These are phyloP conservation scores for Tetragonula clypearis DNA, from an alignment of 1,140 invertebrate genomes.

Conservation along the genomic window DNA sequence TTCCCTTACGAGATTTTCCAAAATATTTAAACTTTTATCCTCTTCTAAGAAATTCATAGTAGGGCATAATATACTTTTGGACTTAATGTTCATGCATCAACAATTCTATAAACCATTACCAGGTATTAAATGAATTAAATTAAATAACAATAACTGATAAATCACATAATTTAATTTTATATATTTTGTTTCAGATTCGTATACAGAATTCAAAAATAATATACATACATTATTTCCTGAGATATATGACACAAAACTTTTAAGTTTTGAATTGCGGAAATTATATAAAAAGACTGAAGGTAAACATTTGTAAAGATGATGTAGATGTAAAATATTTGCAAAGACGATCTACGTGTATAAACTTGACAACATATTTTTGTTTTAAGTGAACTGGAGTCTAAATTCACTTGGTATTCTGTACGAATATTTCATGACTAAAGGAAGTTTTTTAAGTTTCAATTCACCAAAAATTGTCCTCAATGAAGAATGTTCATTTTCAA, in stretches of 20 bases:
- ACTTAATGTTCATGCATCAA: constrained; percentile 87
- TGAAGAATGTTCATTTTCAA: not conserved
- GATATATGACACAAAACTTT: constrained; percentile 88
- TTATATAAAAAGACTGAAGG: constrained; percentile 76
- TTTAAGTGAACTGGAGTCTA: constrained; percentile 81
- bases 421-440: constrained; percentile 83
- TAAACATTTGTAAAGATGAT: constrained; percentile 46
- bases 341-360: not conserved
- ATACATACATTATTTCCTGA: constrained; percentile 85
- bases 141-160: constrained; percentile 57
- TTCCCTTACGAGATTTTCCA: constrained; percentile 85
- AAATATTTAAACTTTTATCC: constrained; percentile 84
- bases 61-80: constrained; percentile 89
- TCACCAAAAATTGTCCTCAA: constrained; percentile 71
- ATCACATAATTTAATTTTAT: constrained; percentile 20
- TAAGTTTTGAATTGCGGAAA: constrained; percentile 83
- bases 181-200: constrained; percentile 80
- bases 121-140: constrained; percentile 71
- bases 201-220: constrained; percentile 85
- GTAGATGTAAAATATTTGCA: not conserved
- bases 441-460: constrained; percentile 69
- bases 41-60: constrained; percentile 86
- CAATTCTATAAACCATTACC: constrained; percentile 88
- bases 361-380: constrained; percentile 34
- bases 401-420: constrained; percentile 83